Conservation (phyloP, 1,140 invertebrate genomes). For the Choristoneura fumiferana region DNA sequence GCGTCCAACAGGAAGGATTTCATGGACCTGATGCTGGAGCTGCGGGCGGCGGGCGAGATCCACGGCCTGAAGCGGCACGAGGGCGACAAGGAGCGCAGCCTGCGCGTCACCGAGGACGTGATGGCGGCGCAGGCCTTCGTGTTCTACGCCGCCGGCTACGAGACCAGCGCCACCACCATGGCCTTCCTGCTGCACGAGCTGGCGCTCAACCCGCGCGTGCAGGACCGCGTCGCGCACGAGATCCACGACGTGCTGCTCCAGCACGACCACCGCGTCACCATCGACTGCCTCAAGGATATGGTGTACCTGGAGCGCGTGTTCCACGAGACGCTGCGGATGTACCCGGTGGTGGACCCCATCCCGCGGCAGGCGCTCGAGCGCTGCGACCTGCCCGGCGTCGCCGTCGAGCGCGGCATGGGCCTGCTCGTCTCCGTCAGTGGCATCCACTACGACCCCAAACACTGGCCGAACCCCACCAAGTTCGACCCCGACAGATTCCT, state of each 20-base stretch:
- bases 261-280: slow-evolving; percentile 41
- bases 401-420: slow-evolving; percentile 6
- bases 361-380: neutral
- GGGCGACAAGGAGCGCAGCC: neutral
- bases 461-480: slow-evolving; percentile 48
- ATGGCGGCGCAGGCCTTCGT: slow-evolving; percentile 41
- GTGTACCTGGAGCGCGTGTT: slow-evolving; percentile 55
- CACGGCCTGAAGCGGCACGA: neutral
- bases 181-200: slow-evolving; percentile 40
- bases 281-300: slow-evolving; percentile 60
- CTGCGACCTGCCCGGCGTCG: neutral
- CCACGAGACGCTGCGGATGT: slow-evolving; percentile 25
- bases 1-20: slow-evolving; percentile 19
- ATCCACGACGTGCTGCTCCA: slow-evolving; percentile 29
- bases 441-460: slow-evolving; percentile 28
- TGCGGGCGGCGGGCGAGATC: slow-evolving; percentile 1
- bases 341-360: slow-evolving; percentile 17
- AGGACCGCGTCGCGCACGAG: slow-evolving; percentile 42
- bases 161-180: slow-evolving; percentile 28
- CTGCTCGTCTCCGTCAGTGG: neutral
- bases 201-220: slow-evolving; percentile 40
- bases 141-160: slow-evolving; percentile 42
- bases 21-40: slow-evolving; percentile 17
- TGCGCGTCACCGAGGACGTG: slow-evolving; percentile 28
- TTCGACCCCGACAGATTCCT: slow-evolving; percentile 65